A percentile compares a stretch with the other conserved stretches of the same genome.
Conservation (phyloP, 2,888 invertebrate species). For the Nephrocerus scutellatus region DNA sequence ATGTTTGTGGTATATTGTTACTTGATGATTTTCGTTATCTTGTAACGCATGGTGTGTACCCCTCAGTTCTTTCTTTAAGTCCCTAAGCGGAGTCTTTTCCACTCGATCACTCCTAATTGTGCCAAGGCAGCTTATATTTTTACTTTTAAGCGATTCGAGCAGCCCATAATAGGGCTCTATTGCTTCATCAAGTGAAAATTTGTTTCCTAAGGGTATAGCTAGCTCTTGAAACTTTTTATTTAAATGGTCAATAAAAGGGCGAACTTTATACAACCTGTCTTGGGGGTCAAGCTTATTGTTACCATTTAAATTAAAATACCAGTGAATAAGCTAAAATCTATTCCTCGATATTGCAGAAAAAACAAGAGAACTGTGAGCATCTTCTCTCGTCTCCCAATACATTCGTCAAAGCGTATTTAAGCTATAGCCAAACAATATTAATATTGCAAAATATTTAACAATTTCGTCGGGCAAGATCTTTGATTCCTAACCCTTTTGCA, state of each 20-base stretch:
- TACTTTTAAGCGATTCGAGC: too few species aligned
- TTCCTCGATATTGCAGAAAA: constrained; percentile 5
- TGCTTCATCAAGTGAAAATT: constrained; percentile 24
- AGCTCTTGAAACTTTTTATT: constrained; percentile 15
- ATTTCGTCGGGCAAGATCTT: constrained; percentile 3
- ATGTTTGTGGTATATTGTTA: too few species aligned
- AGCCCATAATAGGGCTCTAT: constrained; percentile 26
- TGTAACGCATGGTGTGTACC: too few species aligned
- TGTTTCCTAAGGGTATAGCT: constrained; percentile 15
- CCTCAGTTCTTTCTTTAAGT: too few species aligned
- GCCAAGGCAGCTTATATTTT: too few species aligned
- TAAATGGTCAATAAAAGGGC: constrained; percentile 19
- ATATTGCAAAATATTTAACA: constrained; percentile 1
- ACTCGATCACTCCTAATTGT: too few species aligned
- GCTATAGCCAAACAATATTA: too few species aligned
- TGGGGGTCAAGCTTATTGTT: constrained; percentile 19
- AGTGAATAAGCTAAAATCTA: constrained; percentile 1
- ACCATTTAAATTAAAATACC: constrained; percentile 9
- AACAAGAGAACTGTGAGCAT: constrained; percentile 3
- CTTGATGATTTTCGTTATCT: too few species aligned
- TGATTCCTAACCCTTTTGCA: constrained; percentile 1
- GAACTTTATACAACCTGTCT: constrained; percentile 22
- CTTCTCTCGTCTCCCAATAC: constrained; percentile 5
- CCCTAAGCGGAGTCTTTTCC: too few species aligned
- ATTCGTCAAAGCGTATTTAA: too few species aligned